Base-by-base conservation (phyloP, 2,797 vertebrate species). In the Poecilia gillii region DNA sequence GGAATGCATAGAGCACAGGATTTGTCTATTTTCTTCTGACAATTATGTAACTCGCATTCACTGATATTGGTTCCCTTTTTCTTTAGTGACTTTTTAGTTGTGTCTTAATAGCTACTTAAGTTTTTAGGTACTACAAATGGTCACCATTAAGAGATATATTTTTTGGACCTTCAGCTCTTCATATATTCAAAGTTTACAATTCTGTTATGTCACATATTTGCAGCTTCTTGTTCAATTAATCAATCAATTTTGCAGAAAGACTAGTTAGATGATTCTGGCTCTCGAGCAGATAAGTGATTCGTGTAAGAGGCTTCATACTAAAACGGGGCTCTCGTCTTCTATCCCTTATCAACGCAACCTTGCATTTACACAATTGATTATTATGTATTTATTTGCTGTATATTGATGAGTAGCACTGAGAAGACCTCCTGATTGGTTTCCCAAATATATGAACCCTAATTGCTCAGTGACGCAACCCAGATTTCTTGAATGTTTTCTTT, bases 401-500 rank as follows among this genome's bases (percentile, higher is more conserved):
- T 79, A 41, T 83, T 84, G 25, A 86, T 3, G 41, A 85, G 57
- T 57, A 80, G 75, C 78, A 84, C 47, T 36, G 33, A 68, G 33
- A 79, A 73, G 25, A 88, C 85, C 83, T 91, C 81, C 80, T 73
- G 70, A 91, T 85, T 86, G 70, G 82, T 88, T 80, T 82, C 74
- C 85, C 41, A 76, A 85, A 87, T 75, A 84, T 91, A 87, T 89
- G 84, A 92, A 87, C 59, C 46, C 80, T 62, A 14, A n/a, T 59
- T 75, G 23, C 23, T 83, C 74, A 76, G 45, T 49, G 31, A 79
- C 51, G 53, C 51, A 76, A 73, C 72, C 36, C 72, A n/a, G 25
- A 84, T 81, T 78, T 85, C 72, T 78, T 73, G 71, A 90, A 89
- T 89, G 87, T 90, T 77, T 74, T 53, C 62, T 79, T 81, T 36